phyloP scores from a whole-genome alignment of 2,797 vertebrate species.

The Oryzias dopingdopingensis region DNA sequence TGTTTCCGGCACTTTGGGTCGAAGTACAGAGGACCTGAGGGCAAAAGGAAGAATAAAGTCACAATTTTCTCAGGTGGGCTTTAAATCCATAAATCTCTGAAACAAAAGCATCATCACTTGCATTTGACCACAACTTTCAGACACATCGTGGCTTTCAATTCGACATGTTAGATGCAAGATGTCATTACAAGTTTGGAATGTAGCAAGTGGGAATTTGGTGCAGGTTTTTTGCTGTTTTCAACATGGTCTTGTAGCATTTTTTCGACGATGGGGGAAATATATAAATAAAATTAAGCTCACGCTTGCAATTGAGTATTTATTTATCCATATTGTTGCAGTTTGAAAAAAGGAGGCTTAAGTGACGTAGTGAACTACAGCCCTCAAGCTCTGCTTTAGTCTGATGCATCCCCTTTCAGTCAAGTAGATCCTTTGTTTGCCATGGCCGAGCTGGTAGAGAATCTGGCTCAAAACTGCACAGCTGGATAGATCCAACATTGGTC shows the following conservation, averaged over 20 bases:
- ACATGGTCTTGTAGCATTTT: background rate
- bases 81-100: background rate
- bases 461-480: no score
- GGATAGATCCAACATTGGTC: no score
- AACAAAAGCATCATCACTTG: background rate
- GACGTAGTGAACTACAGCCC: no score
- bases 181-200: background rate
- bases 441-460: no score
- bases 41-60: background rate
- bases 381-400: no score
- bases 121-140: background rate
- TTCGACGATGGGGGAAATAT: no score
- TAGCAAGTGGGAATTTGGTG: background rate
- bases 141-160: background rate
- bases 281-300: no score
- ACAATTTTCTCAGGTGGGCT: background rate
- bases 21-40: conserved; percentile 89
- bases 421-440: no score
- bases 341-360: no score
- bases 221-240: background rate
- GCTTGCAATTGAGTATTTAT: no score
- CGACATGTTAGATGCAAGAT: background rate
- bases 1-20: conserved; percentile 91
- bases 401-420: no score
- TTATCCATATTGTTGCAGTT: no score